A percentile compares a stretch with the other conserved stretches of the same genome.
Conservation (phyloP, 2,888 invertebrate species). For the Campopleginae sp. region DNA sequence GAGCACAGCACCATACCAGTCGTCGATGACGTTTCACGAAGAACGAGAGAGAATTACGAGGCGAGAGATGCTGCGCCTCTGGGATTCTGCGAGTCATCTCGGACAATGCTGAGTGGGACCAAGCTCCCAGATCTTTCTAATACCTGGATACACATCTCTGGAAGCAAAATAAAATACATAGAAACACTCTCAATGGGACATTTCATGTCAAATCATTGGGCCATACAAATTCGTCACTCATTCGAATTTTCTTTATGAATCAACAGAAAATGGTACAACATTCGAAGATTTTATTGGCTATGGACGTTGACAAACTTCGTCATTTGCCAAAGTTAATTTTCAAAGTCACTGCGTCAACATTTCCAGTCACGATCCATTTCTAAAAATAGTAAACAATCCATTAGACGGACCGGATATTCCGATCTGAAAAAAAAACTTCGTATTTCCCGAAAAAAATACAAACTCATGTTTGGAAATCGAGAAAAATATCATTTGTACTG, state of each 20-base stretch:
- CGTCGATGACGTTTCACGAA: slow-evolving; percentile 55
- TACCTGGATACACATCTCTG: slow-evolving; percentile 29
- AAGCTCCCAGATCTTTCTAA: slow-evolving; percentile 58
- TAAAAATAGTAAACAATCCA: no score
- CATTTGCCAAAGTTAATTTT: no score
- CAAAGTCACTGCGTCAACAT: no score
- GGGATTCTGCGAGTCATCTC: slow-evolving; percentile 60
- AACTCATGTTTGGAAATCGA: no score
- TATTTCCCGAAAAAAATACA: no score
- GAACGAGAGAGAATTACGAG: slow-evolving; percentile 53
- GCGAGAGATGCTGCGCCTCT: slow-evolving; percentile 42
- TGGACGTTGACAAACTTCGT: background rate
- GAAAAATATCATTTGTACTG: no score
- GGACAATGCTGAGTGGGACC: slow-evolving; percentile 38
- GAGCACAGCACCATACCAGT: slow-evolving; percentile 43
- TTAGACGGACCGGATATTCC: no score
- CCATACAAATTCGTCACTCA: background rate
- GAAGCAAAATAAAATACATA: slow-evolving; percentile 10
- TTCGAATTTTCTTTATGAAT: background rate
- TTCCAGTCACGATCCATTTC: no score
- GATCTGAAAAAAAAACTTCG: no score
- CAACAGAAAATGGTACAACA: background rate
- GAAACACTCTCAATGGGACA: background rate
- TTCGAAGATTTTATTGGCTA: background rate
- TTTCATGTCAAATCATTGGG: background rate